Evolutionary conservation across 2,797 vertebrate genomes (phyloP), one percentile per base, ranked within the genome.

Genomic region (Spinus olivaceus): DNA sequence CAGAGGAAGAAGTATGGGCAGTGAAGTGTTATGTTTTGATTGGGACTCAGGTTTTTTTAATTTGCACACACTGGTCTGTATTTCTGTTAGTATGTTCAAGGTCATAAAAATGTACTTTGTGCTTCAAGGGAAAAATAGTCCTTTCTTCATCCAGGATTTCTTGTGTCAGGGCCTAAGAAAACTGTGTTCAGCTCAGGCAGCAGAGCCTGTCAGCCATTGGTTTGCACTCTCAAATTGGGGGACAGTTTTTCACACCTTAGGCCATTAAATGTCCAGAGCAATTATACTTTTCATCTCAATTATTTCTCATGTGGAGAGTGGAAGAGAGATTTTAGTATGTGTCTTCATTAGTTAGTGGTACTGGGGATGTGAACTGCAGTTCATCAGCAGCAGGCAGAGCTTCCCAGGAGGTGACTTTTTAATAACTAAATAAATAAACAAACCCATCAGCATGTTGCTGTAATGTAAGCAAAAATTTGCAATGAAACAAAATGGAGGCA

Each of bases 381-480:
- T 37, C 46, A 28, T 0, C n/a, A 86, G 28, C 28, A 73, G n/a
- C 30, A 71, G 25, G 17, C 21, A 81, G 37, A 63, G 5, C 25
- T 78, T 63, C 25, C 14, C 14, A 32, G 50, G 15, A 78, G 16
- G 9, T 33, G 15, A 20, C 57, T 74, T 74, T 61, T 25, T 2
- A 57, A 42, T 1, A 51, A 30, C 5, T 51, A 39, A 44, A 12
- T 8, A 44, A 63, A 7, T 7, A n/a, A 66, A n/a, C 2, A 30
- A 63, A 32, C 7, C 4, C 9, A 21, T 6, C 1, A 6, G 12
- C 9, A 19, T 3, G 3, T 25, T 13, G 0, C n/a, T 51, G 28
- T 44, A 59, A 74, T 7, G 19, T 61, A 57, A 69, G 5, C 12
- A 76, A 21, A 83, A 65, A 35, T 8, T 35, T 70, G 3, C 8